A percentile compares a stretch with the other conserved stretches of the same genome.
phyloP scores from a whole-genome alignment of 2,797 vertebrate genomes.

The Dendrocincla tyrannina region DNA sequence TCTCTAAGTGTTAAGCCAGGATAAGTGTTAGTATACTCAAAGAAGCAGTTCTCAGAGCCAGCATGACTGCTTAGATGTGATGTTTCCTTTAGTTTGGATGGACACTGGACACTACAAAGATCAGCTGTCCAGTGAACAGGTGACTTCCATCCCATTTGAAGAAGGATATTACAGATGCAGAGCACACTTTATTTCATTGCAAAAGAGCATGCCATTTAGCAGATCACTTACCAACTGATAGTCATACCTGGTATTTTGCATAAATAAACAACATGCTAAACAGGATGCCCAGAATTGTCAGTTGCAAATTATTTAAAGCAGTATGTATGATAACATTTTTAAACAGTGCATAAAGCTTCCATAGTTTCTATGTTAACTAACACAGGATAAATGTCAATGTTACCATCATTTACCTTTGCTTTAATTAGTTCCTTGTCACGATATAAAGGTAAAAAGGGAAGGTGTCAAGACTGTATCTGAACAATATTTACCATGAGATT shows the following conservation, averaged over 20 bases:
- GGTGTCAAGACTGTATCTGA: background rate
- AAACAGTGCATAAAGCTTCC: background rate
- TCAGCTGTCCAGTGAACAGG: background rate
- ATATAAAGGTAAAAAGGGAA: constrained; percentile 5
- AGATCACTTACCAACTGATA: background rate
- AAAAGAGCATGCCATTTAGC: background rate
- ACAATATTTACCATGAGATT: constrained; percentile 84
- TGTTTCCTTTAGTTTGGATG: background rate
- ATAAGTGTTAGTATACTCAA: background rate
- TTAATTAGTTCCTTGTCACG: background rate
- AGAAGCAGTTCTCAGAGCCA: background rate
- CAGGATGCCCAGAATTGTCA: background rate
- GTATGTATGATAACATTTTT: background rate
- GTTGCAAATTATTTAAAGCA: background rate
- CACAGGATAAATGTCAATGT: background rate
- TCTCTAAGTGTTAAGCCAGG: background rate
- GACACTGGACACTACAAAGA: background rate
- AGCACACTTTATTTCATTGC: background rate
- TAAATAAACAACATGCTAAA: background rate
- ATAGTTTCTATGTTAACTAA: background rate
- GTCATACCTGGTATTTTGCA: background rate
- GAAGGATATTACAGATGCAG: background rate
- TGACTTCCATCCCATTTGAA: background rate
- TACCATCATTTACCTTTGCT: background rate
- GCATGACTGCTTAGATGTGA: background rate